Conservation (phyloP, 2,888 invertebrate genomes). For the Chymomyza amoena region DNA sequence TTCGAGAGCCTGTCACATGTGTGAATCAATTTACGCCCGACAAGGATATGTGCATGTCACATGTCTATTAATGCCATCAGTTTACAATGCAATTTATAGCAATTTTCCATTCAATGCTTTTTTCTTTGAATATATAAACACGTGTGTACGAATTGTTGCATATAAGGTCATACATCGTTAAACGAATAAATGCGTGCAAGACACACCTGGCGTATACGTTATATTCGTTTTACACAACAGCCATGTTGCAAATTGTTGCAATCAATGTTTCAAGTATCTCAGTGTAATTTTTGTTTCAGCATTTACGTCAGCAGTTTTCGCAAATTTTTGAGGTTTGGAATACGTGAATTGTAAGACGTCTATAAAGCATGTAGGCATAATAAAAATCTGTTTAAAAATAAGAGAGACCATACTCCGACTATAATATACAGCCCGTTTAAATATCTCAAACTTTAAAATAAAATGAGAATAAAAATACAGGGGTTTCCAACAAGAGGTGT, state of each 20-base stretch:
- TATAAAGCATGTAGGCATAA: not conserved
- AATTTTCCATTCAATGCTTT: not conserved
- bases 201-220: not conserved
- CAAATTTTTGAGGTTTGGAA: not conserved
- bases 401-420: too few species aligned
- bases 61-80: not conserved
- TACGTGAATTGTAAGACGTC: not conserved
- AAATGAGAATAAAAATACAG: too few species aligned
- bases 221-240: not conserved
- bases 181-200: not conserved
- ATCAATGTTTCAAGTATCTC: not conserved
- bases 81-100: not conserved
- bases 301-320: not conserved
- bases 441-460: too few species aligned
- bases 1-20: not conserved
- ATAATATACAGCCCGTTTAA: too few species aligned
- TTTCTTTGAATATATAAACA: not conserved
- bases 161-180: not conserved
- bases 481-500: too few species aligned
- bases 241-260: not conserved
- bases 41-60: not conserved
- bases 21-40: not conserved
- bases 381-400: too few species aligned
- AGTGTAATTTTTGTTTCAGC: not conserved
- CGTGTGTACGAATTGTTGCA: not conserved